phyloP scores from a whole-genome alignment of 30 jellyfish, hydroid and myxozoan species.

The Mastigias papua region DNA sequence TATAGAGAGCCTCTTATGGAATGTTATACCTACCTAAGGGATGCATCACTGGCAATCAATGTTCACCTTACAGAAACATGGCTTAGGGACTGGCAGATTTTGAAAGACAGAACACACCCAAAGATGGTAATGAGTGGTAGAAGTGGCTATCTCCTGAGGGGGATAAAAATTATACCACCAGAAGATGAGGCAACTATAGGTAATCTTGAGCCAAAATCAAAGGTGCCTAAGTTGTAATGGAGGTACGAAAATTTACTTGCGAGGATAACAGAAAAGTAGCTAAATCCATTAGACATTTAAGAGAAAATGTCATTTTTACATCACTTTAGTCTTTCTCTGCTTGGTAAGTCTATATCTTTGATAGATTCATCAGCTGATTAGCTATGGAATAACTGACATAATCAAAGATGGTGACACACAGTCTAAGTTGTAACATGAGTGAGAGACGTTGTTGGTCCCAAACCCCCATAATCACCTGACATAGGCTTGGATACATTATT shows the following conservation, averaged over 20 bases:
- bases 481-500: too few species aligned
- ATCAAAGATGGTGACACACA: too few species aligned
- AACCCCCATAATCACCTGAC: too few species aligned
- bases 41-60: conserved; percentile 69
- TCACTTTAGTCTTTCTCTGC: too few species aligned
- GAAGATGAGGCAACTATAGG: not conserved
- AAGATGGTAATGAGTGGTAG: conserved; percentile 83
- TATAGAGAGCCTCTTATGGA: conserved; percentile 92
- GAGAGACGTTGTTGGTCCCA: too few species aligned
- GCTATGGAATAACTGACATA: too few species aligned
- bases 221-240: not conserved
- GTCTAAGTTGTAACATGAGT: too few species aligned
- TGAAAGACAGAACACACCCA: conserved; percentile 93
- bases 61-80: conserved; percentile 81
- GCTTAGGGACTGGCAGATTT: conserved; percentile 84
- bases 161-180: conserved; percentile 48
- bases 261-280: not conserved
- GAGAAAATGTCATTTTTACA: too few species aligned
- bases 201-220: conserved; percentile 8
- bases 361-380: too few species aligned
- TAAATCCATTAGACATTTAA: too few species aligned
- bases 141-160: conserved; percentile 87
- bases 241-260: not conserved
- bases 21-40: conserved; percentile 81
- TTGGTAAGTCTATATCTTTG: too few species aligned